Conservation (phyloP, 2,797 vertebrate genomes). For the Gorsachius magnificus region DNA sequence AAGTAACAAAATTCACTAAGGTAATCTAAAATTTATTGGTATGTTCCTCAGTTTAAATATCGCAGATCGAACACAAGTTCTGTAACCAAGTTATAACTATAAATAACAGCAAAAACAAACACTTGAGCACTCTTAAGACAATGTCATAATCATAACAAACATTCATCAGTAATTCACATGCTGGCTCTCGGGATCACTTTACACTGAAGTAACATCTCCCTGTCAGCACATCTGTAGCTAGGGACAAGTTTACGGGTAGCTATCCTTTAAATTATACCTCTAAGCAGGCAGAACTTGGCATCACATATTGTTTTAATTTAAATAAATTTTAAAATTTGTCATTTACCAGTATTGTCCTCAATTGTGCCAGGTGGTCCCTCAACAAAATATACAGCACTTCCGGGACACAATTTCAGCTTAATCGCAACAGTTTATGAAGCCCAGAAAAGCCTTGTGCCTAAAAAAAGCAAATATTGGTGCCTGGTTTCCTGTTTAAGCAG, state of each 20-base stretch:
- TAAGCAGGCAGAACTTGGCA: neutral
- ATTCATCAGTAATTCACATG: neutral
- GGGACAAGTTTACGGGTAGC: neutral
- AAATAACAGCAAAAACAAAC: neutral
- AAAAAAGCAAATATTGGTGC: constrained; percentile 4
- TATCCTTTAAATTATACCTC: neutral
- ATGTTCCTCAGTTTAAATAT: neutral
- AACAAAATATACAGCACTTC: neutral
- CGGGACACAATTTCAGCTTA: neutral
- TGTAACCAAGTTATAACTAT: neutral
- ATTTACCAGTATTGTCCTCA: neutral
- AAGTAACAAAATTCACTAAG: neutral
- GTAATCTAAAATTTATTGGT: neutral
- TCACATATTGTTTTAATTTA: neutral
- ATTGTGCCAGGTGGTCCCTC: neutral
- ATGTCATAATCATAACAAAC: neutral
- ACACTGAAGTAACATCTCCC: neutral
- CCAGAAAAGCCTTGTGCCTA: neutral
- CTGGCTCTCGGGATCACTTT: neutral
- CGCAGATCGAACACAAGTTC: neutral
- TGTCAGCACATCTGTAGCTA: neutral
- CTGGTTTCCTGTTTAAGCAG: constrained; percentile 38
- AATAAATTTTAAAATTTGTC: neutral
- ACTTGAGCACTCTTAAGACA: neutral
- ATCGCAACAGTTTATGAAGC: neutral